Base-by-base conservation (phyloP, 1,140 invertebrate genomes). In the Drosophila suzukii region DNA sequence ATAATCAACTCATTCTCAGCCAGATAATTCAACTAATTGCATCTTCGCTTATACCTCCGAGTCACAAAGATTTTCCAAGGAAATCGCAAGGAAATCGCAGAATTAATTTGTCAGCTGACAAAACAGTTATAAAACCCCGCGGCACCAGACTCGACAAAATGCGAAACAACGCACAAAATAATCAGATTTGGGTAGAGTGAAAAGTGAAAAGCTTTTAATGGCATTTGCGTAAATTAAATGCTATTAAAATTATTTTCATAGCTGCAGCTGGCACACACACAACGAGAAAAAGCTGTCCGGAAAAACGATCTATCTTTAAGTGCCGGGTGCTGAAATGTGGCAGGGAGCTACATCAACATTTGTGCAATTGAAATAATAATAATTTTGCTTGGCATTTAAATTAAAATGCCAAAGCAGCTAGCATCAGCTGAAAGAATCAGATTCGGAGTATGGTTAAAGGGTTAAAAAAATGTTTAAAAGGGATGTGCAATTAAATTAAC, bases 191-290 rank as follows among this genome's bases (percentile, higher is more conserved):
- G 78, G 56, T 55, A 55, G 56, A 75, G 53, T 60, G 74, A 70
- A 78, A 79, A 78, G 82, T 71, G 74, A 81, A 86, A 86, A 88
- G 82, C 82, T 86, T 86, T 86, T 86, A 86, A 88, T 86, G 85
- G 83, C 78, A 88, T 75, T 86, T 82, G 75, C 84, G 72, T 78
- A 82, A 86, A 86, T 88, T 88, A 88, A 86, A 86, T 86, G 78
- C 70, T 81, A 82, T 86, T 88, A 86, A 82, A 86, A 86, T 86
- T 88, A 86, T 86, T 86, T 86, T 86, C 82, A 82, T 71, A 77
- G 81, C 77, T 43, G 32, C 41, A 6, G 43, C 58, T 44, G 41
- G 47, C 20, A 43, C 54, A 46, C 47, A 34, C 62, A 63, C 51
- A 54, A 17, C 7, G 38, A 15, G 43, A 10, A 34, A 78, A 47